A percentile compares a stretch with the other conserved stretches of the same genome.
phyloP scores from a whole-genome alignment of 2,113 vertebrate genomes.

The Nycticryphes semicollaris region DNA sequence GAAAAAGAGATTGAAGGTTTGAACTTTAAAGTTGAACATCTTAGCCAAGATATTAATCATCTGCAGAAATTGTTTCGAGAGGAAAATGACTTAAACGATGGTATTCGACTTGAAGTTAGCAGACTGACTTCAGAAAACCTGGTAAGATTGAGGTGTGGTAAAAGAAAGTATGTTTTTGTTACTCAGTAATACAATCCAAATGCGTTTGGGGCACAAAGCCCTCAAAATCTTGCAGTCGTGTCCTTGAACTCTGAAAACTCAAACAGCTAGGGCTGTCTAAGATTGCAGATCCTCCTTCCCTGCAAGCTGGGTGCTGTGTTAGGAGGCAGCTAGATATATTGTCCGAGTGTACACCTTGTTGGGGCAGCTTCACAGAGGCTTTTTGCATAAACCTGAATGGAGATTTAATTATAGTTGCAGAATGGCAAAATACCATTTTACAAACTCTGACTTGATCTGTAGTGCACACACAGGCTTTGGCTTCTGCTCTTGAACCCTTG shows the following conservation, averaged over 20 bases:
- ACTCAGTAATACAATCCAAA: not conserved
- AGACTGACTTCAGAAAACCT: conserved; percentile 89
- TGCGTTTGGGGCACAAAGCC: not conserved
- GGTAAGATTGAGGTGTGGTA: conserved; percentile 62
- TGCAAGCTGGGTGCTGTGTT: not conserved
- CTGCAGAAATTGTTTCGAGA: conserved; percentile 90
- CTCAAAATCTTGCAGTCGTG: accelerated
- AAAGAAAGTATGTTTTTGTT: not conserved
- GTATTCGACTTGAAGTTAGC: conserved; percentile 85
- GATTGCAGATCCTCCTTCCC: not conserved
- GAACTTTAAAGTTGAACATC: conserved; percentile 85
- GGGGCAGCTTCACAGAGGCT: not conserved
- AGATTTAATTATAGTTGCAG: not conserved
- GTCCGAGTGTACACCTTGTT: not conserved
- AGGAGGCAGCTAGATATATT: not conserved
- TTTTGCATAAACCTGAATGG: not conserved
- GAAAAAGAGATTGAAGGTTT: conserved; percentile 87
- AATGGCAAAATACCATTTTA: not conserved
- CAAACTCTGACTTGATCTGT: not conserved
- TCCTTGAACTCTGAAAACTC: not conserved
- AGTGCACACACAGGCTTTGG: not conserved
- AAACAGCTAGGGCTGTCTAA: accelerated
- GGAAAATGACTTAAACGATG: conserved; percentile 86
- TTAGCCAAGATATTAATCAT: conserved; percentile 87
- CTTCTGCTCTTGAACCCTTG: not conserved